A percentile compares a stretch with the other conserved stretches of the same genome.
phyloP scores from a whole-genome alignment of 2,113 vertebrate species.

The Leuciscus idus region DNA sequence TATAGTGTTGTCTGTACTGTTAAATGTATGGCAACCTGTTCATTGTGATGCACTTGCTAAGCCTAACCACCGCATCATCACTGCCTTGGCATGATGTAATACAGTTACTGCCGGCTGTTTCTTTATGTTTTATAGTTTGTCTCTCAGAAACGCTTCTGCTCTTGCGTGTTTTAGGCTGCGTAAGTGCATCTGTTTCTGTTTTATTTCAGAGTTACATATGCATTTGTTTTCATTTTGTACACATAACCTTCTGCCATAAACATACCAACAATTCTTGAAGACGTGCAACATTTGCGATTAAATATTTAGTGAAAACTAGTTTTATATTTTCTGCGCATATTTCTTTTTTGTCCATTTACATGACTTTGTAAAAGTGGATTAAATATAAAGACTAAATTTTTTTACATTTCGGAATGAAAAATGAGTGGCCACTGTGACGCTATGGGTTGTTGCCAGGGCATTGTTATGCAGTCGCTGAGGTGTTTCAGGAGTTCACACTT shows the following conservation, averaged over 20 bases:
- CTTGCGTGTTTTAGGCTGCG: slow-evolving; percentile 34
- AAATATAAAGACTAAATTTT: neutral
- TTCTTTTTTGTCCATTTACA: neutral
- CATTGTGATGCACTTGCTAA: slow-evolving; percentile 45
- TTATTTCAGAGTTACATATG: slow-evolving; percentile 75
- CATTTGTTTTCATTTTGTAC: slow-evolving; percentile 73
- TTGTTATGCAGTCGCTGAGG: too few relatives aligned
- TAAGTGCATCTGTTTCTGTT: slow-evolving; percentile 71
- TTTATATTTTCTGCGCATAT: slow-evolving; percentile 12
- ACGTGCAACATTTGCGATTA: slow-evolving; percentile 69
- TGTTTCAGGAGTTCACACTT: too few relatives aligned
- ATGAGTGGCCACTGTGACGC: too few relatives aligned
- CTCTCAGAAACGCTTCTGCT: neutral
- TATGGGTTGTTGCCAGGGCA: too few relatives aligned
- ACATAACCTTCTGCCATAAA: slow-evolving; percentile 38
- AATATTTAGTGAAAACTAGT: slow-evolving; percentile 60
- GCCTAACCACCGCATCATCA: neutral
- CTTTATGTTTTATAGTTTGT: neutral
- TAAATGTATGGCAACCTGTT: slow-evolving; percentile 30
- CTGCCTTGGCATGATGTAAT: neutral
- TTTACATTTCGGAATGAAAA: too few relatives aligned
- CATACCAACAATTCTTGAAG: slow-evolving; percentile 62
- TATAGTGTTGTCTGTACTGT: slow-evolving; percentile 23
- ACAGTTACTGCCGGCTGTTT: neutral
- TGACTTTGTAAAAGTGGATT: neutral